Percentiles rank a stretch among this genome's conserved stretches.
Conservation (phyloP, 1,140 invertebrate genomes). For the Hyphantria cunea region DNA sequence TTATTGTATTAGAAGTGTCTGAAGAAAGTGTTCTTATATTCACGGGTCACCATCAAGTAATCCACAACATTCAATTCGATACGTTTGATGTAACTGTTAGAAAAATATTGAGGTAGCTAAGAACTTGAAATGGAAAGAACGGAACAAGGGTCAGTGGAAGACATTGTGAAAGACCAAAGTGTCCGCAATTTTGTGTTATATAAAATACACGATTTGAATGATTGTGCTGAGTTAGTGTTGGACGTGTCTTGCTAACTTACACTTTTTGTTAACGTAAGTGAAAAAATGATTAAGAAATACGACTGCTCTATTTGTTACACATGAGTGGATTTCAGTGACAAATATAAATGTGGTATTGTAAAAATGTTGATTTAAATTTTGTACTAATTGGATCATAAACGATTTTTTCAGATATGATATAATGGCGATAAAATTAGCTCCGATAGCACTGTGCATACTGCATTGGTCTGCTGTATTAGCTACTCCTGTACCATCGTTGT, state of each 20-base stretch:
- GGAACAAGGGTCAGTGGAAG: constrained; percentile 21
- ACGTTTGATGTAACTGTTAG: constrained; percentile 9
- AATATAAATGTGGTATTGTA: background rate
- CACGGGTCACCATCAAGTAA: constrained; percentile 1
- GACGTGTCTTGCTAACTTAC: constrained; percentile 28
- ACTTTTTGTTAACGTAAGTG: constrained; percentile 28
- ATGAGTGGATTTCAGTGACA: constrained; percentile 2
- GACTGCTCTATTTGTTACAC: constrained; percentile 14
- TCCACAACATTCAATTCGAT: too few species aligned
- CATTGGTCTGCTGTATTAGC: constrained; percentile 44
- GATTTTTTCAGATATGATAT: constrained; percentile 10
- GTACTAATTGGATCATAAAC: background rate
- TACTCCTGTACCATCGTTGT: constrained; percentile 39
- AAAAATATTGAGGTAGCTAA: constrained; percentile 10
- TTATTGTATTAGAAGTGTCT: background rate
- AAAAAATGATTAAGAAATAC: constrained; percentile 13
- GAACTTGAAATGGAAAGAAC: constrained; percentile 21
- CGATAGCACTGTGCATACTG: constrained; percentile 43
- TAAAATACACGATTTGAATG: constrained; percentile 59
- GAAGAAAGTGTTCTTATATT: constrained; percentile 5
- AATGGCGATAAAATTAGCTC: constrained; percentile 37
- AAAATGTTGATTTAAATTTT: too few species aligned
- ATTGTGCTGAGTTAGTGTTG: constrained; percentile 37
- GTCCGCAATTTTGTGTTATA: constrained; percentile 65
- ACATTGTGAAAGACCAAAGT: constrained; percentile 56